Conservation (phyloP, 2,113 vertebrate species). For the Pelobates fuscus region DNA sequence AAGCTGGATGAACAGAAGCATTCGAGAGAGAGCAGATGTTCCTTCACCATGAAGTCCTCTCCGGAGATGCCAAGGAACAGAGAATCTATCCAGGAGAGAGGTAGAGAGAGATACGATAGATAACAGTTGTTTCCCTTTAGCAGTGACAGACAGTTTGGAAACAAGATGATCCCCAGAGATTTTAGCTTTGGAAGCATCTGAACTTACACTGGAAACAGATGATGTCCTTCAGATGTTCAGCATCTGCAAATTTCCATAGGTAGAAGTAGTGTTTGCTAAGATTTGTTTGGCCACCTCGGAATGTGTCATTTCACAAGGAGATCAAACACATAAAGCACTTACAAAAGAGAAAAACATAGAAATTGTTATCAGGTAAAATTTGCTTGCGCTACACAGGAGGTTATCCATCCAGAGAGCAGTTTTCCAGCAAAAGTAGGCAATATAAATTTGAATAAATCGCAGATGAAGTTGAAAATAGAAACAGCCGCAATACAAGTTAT, state of each 20-base stretch:
- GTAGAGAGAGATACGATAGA: background rate
- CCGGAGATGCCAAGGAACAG: conserved; percentile 33
- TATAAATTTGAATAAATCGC: no score
- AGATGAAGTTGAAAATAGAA: no score
- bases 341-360: no score
- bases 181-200: conserved; percentile 21
- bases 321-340: no score
- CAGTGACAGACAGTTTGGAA: conserved; percentile 33
- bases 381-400: no score
- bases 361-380: no score
- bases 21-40: conserved; percentile 41
- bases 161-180: conserved; percentile 24
- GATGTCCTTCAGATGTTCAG: conserved; percentile 18
- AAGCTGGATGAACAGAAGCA: conserved; percentile 30
- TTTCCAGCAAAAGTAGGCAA: no score
- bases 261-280: background rate
- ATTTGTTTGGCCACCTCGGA: no score
- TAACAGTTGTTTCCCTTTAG: conserved; percentile 42
- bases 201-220: conserved; percentile 29
- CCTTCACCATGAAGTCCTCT: conserved; percentile 31
- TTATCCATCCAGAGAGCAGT: no score
- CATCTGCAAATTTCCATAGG: conserved; percentile 24
- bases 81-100: conserved; percentile 16
- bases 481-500: no score
- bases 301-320: no score